Evolutionary conservation across 2,797 vertebrate species (phyloP).

Genomic region (Dermochelys coriacea): DNA sequence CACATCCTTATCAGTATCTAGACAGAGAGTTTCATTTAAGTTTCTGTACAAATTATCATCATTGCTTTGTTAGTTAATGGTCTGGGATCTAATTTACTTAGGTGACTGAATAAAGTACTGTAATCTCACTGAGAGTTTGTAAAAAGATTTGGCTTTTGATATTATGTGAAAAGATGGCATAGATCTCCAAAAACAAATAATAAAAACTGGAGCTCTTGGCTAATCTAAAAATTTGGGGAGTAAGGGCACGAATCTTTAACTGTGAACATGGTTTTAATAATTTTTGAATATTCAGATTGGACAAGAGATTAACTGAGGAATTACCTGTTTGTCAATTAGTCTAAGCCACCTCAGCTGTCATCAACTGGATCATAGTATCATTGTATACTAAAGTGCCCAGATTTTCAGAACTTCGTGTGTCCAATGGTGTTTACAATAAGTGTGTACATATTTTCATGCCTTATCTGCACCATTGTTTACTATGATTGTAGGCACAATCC

Average conservation of each 20-base stretch:
- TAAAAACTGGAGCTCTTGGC: not conserved
- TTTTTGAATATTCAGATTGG: not conserved
- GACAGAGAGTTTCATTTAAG: not conserved
- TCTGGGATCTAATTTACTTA: not conserved
- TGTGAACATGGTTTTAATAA: not conserved
- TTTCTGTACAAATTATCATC: not conserved
- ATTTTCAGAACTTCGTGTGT: not conserved
- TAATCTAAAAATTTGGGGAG: not conserved
- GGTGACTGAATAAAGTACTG: not conserved
- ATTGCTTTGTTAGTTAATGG: not conserved
- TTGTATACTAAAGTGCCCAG: not conserved
- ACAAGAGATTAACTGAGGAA: not conserved
- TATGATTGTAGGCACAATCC: not conserved
- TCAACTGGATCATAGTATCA: not conserved
- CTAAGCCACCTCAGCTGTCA: not conserved
- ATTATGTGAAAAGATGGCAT: not conserved
- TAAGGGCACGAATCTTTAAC: not conserved
- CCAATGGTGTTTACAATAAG: not conserved
- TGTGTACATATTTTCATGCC: not conserved
- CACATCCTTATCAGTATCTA: not conserved
- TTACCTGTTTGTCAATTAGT: not conserved
- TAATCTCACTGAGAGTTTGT: not conserved
- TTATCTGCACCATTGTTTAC: not conserved
- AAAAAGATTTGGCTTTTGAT: not conserved
- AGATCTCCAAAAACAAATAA: not conserved